phyloP scores from a whole-genome alignment of 1,140 invertebrate species.

The Planococcus citri region DNA sequence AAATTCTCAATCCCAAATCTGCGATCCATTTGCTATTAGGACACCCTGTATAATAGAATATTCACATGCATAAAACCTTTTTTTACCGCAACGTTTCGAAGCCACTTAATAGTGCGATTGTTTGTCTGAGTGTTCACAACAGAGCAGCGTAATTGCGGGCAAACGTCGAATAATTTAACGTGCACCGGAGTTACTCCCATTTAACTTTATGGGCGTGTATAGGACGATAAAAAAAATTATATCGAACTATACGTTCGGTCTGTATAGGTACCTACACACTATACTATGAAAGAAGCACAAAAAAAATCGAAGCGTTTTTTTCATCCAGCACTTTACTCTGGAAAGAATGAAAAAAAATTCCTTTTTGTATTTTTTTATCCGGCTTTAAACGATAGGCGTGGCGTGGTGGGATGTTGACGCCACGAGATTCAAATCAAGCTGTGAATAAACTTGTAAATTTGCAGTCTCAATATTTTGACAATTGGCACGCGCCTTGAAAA shows the following conservation, averaged over 20 bases:
- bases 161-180: constrained; percentile 11
- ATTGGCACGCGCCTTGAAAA: constrained; percentile 13
- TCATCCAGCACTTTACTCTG: not conserved
- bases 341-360: not conserved
- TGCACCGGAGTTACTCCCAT: not conserved
- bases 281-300: no score
- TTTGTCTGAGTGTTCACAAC: not conserved
- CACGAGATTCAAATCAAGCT: constrained; percentile 9
- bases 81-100: not conserved
- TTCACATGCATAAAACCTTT: not conserved
- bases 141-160: not conserved
- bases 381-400: constrained; percentile 5
- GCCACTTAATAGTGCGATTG: not conserved
- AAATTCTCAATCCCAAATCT: no score
- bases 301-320: not conserved
- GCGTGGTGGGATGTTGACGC: not conserved
- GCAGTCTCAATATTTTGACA: constrained; percentile 20
- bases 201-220: not conserved
- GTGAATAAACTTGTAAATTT: constrained; percentile 20
- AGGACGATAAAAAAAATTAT: constrained; percentile 4
- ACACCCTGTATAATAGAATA: no score
- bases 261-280: no score
- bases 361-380: not conserved
- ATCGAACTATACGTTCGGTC: not conserved
- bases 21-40: no score